phyloP scores from a whole-genome alignment of 1,140 invertebrate species.

The Hetaerina americana region DNA sequence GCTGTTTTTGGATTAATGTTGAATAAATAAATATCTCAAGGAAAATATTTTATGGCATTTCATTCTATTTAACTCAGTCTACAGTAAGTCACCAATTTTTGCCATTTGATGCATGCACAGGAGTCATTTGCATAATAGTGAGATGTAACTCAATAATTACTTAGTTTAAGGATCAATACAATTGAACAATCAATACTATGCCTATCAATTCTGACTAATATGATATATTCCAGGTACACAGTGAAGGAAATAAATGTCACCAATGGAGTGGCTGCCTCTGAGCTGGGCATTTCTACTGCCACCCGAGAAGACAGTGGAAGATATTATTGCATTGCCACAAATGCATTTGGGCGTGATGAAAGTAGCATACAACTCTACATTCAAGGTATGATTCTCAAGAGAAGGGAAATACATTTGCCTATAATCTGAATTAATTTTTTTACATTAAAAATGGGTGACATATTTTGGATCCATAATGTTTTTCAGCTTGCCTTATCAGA shows the following conservation, averaged over 20 bases:
- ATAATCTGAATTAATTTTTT: background rate
- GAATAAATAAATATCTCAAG: no score
- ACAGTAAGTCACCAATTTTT: no score
- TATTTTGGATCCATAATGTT: no score
- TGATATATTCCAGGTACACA: conserved; percentile 17
- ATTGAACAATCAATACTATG: background rate
- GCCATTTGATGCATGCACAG: no score
- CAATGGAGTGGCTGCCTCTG: conserved; percentile 26
- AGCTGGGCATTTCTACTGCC: conserved; percentile 30
- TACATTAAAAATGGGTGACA: conserved; percentile 16
- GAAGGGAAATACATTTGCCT: background rate
- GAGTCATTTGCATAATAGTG: no score
- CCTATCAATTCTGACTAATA: conserved; percentile 1
- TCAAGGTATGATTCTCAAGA: no score
- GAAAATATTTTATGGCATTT: background rate
- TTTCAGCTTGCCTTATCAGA: no score
- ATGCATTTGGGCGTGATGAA: conserved; percentile 34
- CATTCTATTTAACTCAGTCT: background rate
- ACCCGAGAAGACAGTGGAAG: conserved; percentile 32
- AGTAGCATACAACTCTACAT: conserved; percentile 18
- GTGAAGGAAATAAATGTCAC: conserved; percentile 18
- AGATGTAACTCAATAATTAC: background rate
- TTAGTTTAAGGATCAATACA: background rate
- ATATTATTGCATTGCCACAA: conserved; percentile 36
- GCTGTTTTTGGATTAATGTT: no score